phyloP scores from a whole-genome alignment of 30 jellyfish, hydroid and myxozoan genomes.

The Phacellophora camtschatica region DNA sequence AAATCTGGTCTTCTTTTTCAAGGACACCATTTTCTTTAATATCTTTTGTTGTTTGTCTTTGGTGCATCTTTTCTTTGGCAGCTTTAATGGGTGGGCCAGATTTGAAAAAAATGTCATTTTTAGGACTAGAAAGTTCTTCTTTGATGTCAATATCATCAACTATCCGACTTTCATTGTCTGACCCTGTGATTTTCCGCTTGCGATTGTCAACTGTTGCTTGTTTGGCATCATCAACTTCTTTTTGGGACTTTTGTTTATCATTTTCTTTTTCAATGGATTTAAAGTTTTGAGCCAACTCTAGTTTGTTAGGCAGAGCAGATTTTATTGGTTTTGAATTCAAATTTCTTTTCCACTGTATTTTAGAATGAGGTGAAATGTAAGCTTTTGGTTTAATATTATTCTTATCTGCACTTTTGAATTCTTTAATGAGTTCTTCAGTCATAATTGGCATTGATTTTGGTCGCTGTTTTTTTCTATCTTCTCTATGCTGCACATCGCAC shows the following conservation, averaged over 20 bases:
- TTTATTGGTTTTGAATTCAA: background rate
- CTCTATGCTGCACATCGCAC: background rate
- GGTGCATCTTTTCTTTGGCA: too few species aligned
- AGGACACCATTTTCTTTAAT: background rate
- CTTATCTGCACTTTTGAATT: background rate
- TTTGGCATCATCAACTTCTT: background rate
- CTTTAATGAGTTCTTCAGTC: background rate
- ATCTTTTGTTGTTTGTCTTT: background rate
- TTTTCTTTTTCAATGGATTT: background rate
- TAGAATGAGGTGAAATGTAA: constrained; percentile 59
- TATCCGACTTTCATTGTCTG: background rate
- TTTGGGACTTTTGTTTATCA: too few species aligned
- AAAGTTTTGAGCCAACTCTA: background rate
- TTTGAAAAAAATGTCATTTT: too few species aligned
- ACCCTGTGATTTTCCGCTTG: too few species aligned
- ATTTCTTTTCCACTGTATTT: constrained; percentile 56
- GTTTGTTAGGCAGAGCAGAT: background rate
- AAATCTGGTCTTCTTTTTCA: background rate
- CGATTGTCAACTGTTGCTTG: background rate
- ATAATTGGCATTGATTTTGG: constrained; percentile 61
- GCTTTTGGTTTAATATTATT: constrained; percentile 28
- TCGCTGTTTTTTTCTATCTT: constrained; percentile 1
- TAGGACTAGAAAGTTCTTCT: too few species aligned
- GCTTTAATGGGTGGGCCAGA: too few species aligned
- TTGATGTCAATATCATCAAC: too few species aligned